Evolutionary conservation across 2,888 invertebrate species (phyloP).

Genomic region (Agrotis segetum): DNA sequence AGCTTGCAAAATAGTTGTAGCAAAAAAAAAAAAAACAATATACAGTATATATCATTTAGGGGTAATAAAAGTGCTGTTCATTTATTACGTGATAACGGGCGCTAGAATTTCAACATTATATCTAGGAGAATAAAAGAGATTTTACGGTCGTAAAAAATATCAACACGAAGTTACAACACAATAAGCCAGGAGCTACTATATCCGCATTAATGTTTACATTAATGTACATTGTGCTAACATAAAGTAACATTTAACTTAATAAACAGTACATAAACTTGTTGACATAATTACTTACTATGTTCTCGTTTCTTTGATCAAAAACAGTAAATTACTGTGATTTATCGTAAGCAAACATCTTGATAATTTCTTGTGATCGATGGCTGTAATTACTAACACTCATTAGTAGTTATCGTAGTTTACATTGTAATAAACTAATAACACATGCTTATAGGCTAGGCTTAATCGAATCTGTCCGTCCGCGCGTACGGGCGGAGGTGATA

Average conservation of each 20-base stretch:
- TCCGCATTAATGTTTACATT: conserved; percentile 10
- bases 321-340: conserved; percentile 44
- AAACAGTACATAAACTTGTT: conserved; percentile 30
- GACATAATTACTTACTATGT: conserved; percentile 51
- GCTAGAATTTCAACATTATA: conserved; percentile 32
- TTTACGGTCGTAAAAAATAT: conserved; percentile 61
- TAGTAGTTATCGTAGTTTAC: conserved; percentile 35
- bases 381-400: conserved; percentile 46
- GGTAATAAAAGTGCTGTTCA: conserved; percentile 38
- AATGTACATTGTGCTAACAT: conserved; percentile 6
- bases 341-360: conserved; percentile 53
- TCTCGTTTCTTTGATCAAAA: conserved; percentile 45
- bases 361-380: conserved; percentile 54
- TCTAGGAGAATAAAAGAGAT: conserved; percentile 53
- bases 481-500: no score
- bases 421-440: conserved; percentile 22
- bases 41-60: conserved; percentile 37
- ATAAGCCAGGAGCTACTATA: conserved; percentile 5
- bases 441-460: neutral
- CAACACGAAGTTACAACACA: conserved; percentile 42
- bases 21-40: conserved; percentile 1
- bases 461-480: no score
- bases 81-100: conserved; percentile 54
- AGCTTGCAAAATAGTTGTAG: neutral
- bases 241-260: conserved; percentile 27